Evolutionary conservation across 2,888 invertebrate species (phyloP), one percentile per base, ranked within the genome.

Genomic region (Hylaea fasciaria): DNA sequence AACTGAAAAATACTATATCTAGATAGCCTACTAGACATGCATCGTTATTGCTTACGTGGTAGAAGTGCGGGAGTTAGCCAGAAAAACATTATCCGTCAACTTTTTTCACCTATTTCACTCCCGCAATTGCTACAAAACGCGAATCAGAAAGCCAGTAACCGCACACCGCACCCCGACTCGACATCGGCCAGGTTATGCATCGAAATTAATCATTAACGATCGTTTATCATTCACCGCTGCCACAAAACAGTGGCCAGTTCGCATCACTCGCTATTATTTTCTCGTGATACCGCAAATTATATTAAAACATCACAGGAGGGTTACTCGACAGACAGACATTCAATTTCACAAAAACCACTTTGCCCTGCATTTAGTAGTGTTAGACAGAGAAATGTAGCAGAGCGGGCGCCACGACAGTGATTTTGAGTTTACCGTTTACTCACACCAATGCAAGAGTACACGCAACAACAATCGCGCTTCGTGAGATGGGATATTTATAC

Each of bases 241-340:
- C 62, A 60, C 71, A 69, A 69, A 74, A 71, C 73, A 71, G 61
- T 56, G 64, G 66, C 60, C 65, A 65, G 66, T 61, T 50, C 70
- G 61, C 71, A 65, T 73, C 74, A 68, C 62, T 61, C 55, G 71
- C 71, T 63, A 83, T 80, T 80, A 82, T 82, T 83, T 74, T 73
- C 68, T 80, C 79, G 65, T 76, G 68, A 75, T 73, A 71, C 69
- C 72, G 39, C 49, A 53, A 49, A 49, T 77, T 73, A 77, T 71
- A 74, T 71, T 68, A 68, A 77, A 79, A 72, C 66, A 64, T 58
- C 61, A 69, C 56, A 53, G 52, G 62, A 71, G 62, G 69, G 71
- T 68, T 65, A 28, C 47, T 43, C 46, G 41, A 52, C 52, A 12
- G 16, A 32, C 10, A n/a, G 22, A 22, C 5, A 22, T 22, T 3